These are phyloP conservation scores for Crocuta crocuta DNA, from an alignment of 2,113 vertebrate species.

Conservation along the genomic window DNA sequence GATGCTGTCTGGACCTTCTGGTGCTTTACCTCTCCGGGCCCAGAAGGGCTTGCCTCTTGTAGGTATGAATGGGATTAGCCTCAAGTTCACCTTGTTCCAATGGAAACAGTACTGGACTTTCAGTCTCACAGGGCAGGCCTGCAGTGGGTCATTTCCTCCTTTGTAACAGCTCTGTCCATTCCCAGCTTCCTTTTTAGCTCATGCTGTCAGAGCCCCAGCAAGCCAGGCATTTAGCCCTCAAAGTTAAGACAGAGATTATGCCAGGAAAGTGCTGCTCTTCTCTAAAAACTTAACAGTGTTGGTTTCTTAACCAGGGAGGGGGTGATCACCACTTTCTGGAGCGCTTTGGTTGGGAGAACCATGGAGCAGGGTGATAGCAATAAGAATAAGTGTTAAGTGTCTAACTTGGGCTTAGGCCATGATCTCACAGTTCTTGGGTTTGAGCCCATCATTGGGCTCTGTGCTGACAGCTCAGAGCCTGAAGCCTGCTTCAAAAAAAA, in stretches of 20 bases:
- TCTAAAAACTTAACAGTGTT: neutral
- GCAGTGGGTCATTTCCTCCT: neutral
- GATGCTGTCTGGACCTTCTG: neutral
- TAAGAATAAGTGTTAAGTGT: neutral
- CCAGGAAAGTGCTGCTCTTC: neutral
- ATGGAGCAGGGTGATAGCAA: neutral
- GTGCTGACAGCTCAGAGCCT: too few relatives aligned
- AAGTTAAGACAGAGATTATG: neutral
- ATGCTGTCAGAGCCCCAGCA: neutral
- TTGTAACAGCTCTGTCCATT: neutral
- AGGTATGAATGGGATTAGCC: neutral
- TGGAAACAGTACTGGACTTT: neutral
- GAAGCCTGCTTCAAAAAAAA: too few relatives aligned
- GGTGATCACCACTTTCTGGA: neutral
- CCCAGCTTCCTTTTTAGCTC: neutral
- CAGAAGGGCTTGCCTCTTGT: neutral
- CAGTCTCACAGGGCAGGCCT: neutral
- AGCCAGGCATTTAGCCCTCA: neutral
- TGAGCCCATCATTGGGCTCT: too few relatives aligned
- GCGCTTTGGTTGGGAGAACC: neutral
- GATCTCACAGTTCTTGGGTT: too few relatives aligned
- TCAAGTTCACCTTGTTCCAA: neutral
- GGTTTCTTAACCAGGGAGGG: neutral
- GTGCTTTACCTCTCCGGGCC: neutral
- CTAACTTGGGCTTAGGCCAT: too few relatives aligned